Base-by-base conservation (phyloP, 2,888 invertebrate genomes). In the Mythimna albipuncta region DNA sequence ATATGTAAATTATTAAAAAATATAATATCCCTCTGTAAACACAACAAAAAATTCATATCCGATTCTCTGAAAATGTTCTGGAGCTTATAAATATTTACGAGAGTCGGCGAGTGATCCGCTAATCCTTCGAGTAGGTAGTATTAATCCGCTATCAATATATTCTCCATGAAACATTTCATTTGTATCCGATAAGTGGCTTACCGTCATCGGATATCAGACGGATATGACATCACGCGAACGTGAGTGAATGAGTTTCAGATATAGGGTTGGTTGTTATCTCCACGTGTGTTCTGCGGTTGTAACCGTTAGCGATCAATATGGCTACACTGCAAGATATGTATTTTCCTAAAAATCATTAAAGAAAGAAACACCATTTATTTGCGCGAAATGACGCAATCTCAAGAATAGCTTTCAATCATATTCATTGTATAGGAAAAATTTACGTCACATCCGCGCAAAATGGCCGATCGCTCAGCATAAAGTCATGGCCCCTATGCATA, bases 141-240 rank as follows among this genome's bases (percentile, higher is more conserved):
- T 83, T 85, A 85, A 83, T 83, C 81, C 74, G 67, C 74, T 74
- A 83, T 80, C 77, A 76, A 67, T 78, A 77, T 82, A 78, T 77
- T 71, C 71, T 32, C 71, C 69, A 74, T 85, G 77, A 74, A 85
- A 85, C 74, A 69, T 83, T 85, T 83, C 74, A 77, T 82, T 82
- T 75, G 85, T 82, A 82, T 83, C 80, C 76, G 72, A 85, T 85
- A 83, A 83, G 71, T 85, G 69, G 83, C 67, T 83, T 76, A 85
- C 80, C 69, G 50, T 66, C 73, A 83, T 83, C 71, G 80, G 65
- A 73, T 83, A 79, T 83, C 72, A 76, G 64, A 64, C 65, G 79
- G 83, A 85, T 79, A 82, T 82, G 67, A 82, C 83, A 72, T 79
- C 79, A 82, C 79, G 54, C 21, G 62, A 79, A 72, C 65, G 79